Conservation (phyloP, 1,140 invertebrate genomes). For the Oscheius sp. region DNA sequence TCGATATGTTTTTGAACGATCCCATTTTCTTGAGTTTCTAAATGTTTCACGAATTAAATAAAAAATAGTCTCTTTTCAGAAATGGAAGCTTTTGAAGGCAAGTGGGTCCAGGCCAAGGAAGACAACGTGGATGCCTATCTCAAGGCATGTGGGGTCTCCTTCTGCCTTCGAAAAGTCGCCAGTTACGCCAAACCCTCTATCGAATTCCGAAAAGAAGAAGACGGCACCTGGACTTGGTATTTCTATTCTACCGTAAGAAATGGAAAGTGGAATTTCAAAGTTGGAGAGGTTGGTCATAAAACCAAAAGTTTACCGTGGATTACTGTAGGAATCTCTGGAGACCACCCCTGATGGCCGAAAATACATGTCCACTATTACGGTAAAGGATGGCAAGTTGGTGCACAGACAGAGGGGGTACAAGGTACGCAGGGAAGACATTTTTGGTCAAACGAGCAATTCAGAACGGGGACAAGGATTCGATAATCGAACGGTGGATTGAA, state of each 20-base stretch:
- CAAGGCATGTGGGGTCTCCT: constrained; percentile 34
- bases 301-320: too few relatives aligned
- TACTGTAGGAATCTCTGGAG: constrained; percentile 20
- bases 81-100: constrained; percentile 35
- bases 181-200: constrained; percentile 28
- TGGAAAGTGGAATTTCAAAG: background rate
- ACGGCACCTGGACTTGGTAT: constrained; percentile 29
- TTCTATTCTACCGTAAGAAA: constrained; percentile 33
- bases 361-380: constrained; percentile 25
- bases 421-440: too few relatives aligned
- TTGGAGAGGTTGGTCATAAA: too few relatives aligned
- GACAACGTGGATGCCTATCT: constrained; percentile 46
- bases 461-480: constrained; percentile 13
- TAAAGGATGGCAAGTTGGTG: constrained; percentile 35
- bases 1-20: too few relatives aligned
- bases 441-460: background rate
- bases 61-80: too few relatives aligned
- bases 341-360: constrained; percentile 39
- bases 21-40: too few relatives aligned
- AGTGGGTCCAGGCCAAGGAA: constrained; percentile 32
- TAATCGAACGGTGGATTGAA: constrained; percentile 17
- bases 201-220: constrained; percentile 15
- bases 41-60: too few relatives aligned
- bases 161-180: constrained; percentile 35
- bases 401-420: constrained; percentile 29